Evolutionary conservation across 2,797 vertebrate genomes (phyloP).

Genomic region (Holocentrus rufus): DNA sequence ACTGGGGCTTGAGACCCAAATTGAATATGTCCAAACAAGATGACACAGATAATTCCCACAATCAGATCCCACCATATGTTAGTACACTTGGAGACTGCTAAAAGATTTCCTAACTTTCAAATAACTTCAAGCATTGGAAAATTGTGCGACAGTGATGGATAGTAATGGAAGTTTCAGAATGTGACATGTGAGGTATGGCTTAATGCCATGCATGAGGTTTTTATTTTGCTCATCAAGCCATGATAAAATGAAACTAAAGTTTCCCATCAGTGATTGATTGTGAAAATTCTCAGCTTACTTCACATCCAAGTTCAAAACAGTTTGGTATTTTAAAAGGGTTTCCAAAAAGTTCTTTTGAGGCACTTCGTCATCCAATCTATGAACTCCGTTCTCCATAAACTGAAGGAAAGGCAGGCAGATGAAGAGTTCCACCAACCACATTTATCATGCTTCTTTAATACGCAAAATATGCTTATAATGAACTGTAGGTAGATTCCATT

Average conservation of each 20-base stretch:
- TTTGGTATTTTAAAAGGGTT: not conserved
- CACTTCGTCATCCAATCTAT: not conserved
- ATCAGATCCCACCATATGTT: slow-evolving; percentile 88
- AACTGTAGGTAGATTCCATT: not conserved
- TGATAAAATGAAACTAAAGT: not conserved
- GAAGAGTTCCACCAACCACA: not conserved
- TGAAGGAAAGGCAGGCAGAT: slow-evolving; percentile 1
- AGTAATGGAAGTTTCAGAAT: slow-evolving; percentile 43
- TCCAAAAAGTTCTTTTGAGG: not conserved
- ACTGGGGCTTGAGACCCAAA: slow-evolving; percentile 84
- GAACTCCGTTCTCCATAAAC: slow-evolving; percentile 10
- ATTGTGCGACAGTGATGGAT: slow-evolving; percentile 52
- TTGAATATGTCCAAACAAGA: slow-evolving; percentile 88
- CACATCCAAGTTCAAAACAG: not conserved
- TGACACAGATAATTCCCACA: slow-evolving; percentile 89
- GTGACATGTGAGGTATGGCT: slow-evolving; percentile 13
- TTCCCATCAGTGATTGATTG: not conserved
- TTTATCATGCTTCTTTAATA: slow-evolving; percentile 11
- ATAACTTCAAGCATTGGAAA: slow-evolving; percentile 77
- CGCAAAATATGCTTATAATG: slow-evolving; percentile 16
- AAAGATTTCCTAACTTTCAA: slow-evolving; percentile 82
- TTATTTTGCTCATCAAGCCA: not conserved
- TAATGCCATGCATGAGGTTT: slow-evolving; percentile 16
- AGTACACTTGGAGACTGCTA: slow-evolving; percentile 79
- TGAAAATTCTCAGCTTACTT: not conserved